Base-by-base conservation (phyloP, 2,797 vertebrate genomes). In the Acestrorhynchus altus region DNA sequence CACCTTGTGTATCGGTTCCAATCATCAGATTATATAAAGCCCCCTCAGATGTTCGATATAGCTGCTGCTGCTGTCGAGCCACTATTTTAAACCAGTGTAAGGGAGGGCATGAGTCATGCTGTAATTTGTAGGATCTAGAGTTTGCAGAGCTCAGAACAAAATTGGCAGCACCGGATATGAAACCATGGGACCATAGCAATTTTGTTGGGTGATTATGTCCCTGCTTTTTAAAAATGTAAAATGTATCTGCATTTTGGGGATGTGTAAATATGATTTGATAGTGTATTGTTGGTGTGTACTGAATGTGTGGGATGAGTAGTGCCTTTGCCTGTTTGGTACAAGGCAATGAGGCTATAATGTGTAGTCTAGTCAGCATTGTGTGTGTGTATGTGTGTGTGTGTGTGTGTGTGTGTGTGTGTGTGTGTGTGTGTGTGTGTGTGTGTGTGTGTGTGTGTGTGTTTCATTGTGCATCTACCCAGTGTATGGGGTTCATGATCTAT, bases 31-130 rank as follows among this genome's bases (percentile, higher is more conserved):
- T 76, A 52, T 59, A 15, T 76, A 66, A 66, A 76, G 51, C 59
- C 44, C 49, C 52, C 54, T 69, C 64, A 74, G 24, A 77, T 61
- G 26, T 61, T 56, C 26, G 44, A 54, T 69, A 56, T 56, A 73
- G 57, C 39, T 8, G 31, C 44, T 76, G 59, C 59, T 64, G 61
- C 35, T 42, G 61, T 69, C 57, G 47, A 40, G 57, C 39, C 40
- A 44, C 66, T 76, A 69, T 74, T 75, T 80, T 78, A 73, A 64
- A 46, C 52, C 11, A 28, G 52, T 42, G 28, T 13, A 54, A 31
- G 54, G 20, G 68, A 71, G 44, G 35, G 39, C 22, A 77, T 77
- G 74, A 81, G 60, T 81, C 79, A 81, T 63, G 44, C 42, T 61
- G 72, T 67, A 72, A 74, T 72, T 68, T 67, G 40, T 46, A 44